Percentiles rank a stretch among this genome's conserved stretches.
phyloP scores from a whole-genome alignment of 2,888 invertebrate genomes.

The Strigamia crassipes region DNA sequence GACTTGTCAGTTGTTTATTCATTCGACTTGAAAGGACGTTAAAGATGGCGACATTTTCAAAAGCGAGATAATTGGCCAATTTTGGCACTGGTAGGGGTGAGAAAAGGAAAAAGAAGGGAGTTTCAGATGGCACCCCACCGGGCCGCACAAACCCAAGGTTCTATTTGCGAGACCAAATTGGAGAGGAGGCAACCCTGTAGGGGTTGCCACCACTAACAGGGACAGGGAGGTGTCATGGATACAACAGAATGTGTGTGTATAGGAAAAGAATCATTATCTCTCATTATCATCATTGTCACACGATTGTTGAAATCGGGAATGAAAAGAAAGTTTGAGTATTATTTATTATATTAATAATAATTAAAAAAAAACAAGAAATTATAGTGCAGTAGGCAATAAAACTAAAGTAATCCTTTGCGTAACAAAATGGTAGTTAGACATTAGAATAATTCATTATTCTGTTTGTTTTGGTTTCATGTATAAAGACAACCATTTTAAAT shows the following conservation, averaged over 20 bases:
- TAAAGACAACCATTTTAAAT: no score
- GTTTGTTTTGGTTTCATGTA: no score
- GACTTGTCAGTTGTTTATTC: neutral
- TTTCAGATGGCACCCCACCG: slow-evolving; percentile 12
- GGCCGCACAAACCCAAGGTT: slow-evolving; percentile 10
- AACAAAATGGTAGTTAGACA: no score
- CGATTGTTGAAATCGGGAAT: neutral
- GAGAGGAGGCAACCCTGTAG: slow-evolving; percentile 30
- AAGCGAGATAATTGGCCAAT: slow-evolving; percentile 37
- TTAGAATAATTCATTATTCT: no score
- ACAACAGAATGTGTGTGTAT: slow-evolving; percentile 20
- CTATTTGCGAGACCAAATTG: slow-evolving; percentile 33
- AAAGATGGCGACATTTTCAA: slow-evolving; percentile 27
- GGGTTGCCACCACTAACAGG: slow-evolving; percentile 34
- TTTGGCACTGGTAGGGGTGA: slow-evolving; percentile 28
- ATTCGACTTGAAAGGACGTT: slow-evolving; percentile 20
- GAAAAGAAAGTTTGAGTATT: neutral
- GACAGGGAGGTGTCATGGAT: slow-evolving; percentile 24
- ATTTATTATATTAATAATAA: no score
- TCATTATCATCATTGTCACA: slow-evolving; percentile 28
- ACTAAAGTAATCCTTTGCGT: no score
- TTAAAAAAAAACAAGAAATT: neutral
- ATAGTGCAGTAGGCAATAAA: neutral
- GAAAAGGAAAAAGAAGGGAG: slow-evolving; percentile 32
- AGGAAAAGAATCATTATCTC: slow-evolving; percentile 18